Base-by-base conservation (phyloP, 2,113 vertebrate genomes). In the Aplodontia rufa region DNA sequence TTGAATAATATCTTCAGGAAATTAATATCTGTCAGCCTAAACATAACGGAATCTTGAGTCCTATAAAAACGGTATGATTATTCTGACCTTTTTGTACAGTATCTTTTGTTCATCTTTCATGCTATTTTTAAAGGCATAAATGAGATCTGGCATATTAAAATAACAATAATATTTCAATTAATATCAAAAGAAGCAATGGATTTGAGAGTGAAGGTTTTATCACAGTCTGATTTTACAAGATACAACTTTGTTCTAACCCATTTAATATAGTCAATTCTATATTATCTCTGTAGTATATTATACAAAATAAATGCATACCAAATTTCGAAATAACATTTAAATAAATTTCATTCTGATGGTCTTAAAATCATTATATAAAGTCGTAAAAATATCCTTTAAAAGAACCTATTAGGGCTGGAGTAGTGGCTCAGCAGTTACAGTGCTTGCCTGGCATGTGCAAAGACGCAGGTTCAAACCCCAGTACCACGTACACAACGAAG, bases 91-190 rank as follows among this genome's bases (percentile, higher is more conserved):
- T 95, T 58, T 68, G 80, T 74, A 92, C 4, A 74, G 71, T 78
- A 80, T 71, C 85, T 83, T 92, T 91, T 91, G 28, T 69, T 86
- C 64, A 68, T 58, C 20, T 86, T 83, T 89, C 55, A 93, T 76
- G 12, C 20, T 71, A 62, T 92, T 80, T 95, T 83, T 45, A 90
- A 92, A 93, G 76, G 85, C 37, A 64, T 94, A 95, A 91, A 97
- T 87, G 76, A 96, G 75, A n/a, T 95, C 69, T 96, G 76, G n/a
- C 45, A 81, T 85, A 96, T 51, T 94, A n/a, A 95, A 92, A 79
- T 94, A 76, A 66, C 40, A 78, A 53, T 64, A 83, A 71, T 69
- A 53, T 75, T 97, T 88, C 32, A 76, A 93, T 69, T 91, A 84
- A 93, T 83, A 80, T 10, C 9, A 84, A 95, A 94, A 45, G 20